These are phyloP conservation scores for Molossus molossus DNA, from an alignment of 2,797 vertebrate species.

Conservation along the genomic window DNA sequence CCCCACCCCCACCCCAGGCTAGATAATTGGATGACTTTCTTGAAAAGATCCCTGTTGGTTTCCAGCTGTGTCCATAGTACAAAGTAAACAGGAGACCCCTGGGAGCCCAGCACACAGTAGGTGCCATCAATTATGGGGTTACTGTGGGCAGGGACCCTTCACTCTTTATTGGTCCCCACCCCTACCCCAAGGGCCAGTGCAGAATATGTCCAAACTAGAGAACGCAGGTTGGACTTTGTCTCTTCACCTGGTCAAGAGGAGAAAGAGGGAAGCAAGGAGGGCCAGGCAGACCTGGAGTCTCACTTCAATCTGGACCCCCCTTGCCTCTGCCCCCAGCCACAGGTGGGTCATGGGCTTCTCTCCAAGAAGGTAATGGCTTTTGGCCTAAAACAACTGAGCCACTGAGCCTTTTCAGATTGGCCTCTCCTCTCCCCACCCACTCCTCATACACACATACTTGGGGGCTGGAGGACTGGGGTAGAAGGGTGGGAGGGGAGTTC, in stretches of 20 bases:
- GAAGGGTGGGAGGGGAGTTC: not conserved
- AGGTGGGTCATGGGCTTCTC: conserved; percentile 76
- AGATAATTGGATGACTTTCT: conserved; percentile 75
- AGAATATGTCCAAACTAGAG: not conserved
- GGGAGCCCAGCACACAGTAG: conserved; percentile 54
- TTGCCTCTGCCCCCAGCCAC: conserved; percentile 70
- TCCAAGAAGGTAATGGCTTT: conserved; percentile 84
- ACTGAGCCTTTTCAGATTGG: conserved; percentile 37
- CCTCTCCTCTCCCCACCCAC: not conserved
- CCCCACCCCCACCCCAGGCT: not conserved
- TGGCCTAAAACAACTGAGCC: conserved; percentile 83
- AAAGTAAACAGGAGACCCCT: conserved; percentile 65
- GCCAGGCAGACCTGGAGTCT: conserved; percentile 28
- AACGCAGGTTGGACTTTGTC: not conserved
- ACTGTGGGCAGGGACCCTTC: not conserved
- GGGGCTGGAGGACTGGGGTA: not conserved
- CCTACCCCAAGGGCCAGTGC: not conserved
- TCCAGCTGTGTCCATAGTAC: conserved; percentile 72
- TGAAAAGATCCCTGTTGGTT: conserved; percentile 78
- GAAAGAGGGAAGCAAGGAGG: not conserved
- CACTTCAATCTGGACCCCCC: conserved; percentile 21
- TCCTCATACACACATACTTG: not conserved
- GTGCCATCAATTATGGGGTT: conserved; percentile 43
- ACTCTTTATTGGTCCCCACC: not conserved
- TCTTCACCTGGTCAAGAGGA: conserved; percentile 39